Base-by-base conservation (phyloP, 2,113 vertebrate species). In the Xenopus laevis region DNA sequence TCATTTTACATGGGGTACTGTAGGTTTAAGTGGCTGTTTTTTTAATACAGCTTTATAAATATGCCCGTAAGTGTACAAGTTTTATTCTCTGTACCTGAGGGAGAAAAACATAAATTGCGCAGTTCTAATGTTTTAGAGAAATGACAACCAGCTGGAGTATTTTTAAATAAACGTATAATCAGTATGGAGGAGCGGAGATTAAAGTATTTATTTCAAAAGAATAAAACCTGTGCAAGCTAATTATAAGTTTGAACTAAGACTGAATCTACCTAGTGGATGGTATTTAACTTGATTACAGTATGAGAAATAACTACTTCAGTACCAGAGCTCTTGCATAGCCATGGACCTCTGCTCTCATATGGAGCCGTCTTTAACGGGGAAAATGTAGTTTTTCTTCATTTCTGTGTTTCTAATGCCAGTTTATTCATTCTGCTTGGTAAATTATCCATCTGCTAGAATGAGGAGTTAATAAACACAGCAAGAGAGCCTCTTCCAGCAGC, bases 381-480 rank as follows among this genome's bases (percentile, higher is more conserved):
- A 74, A 52, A 55, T 61, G 65, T 61, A 68, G 72, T 65, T 74
- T 23, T 68, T 47, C 66, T 20, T 58, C 62, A 46, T 44, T 52
- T 50, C 20, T 46, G 40, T 15, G 15, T 17, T 45, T 70, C 52
- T 40, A 30, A 77, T 64, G 67, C 58, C 66, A 62, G 40, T 76
- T 3, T 63, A 63, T 69, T 63, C 21, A 52, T 21, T 9, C 7
- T 44, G 72, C n/a, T 53, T 27, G 47, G 30, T 64, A 68, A 33
- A 67, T 70, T 46, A 23, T 46, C 74, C 74, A 77, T 77, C 67
- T 77, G 74, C 60, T 66, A 57, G 40, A 18, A 20, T 68, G 66
- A 76, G 64, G 46, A 53, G 66, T 68, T 76, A 63, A 68, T 76
- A 57, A 64, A 27, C 58, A 63, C 27, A 45, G 33, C 20, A 21